Evolutionary conservation across 2,888 invertebrate genomes (phyloP).

Genomic region (Metellina segmentata): DNA sequence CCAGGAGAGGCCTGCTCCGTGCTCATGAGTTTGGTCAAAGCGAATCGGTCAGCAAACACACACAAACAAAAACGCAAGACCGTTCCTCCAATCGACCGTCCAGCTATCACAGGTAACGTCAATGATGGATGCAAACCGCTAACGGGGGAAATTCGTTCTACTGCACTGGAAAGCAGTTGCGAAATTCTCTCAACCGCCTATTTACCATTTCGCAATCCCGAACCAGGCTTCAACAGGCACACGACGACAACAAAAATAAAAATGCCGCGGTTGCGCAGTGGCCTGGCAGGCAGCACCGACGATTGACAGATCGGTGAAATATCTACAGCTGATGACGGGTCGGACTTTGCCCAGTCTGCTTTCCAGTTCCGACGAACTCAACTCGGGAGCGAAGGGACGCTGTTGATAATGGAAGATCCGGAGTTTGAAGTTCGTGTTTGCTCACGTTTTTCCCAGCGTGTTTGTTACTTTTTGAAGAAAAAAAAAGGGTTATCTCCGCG

Average conservation of each 20-base stretch:
- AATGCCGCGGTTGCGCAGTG: background rate
- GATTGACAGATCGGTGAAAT: background rate
- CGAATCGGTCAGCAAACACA: too few relatives aligned
- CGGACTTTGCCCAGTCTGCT: constrained; percentile 1
- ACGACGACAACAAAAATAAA: background rate
- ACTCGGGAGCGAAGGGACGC: constrained; percentile 40
- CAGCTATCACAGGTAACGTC: too few relatives aligned
- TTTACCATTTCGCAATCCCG: constrained; percentile 6
- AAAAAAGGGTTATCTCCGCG: background rate
- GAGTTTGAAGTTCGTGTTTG: constrained; percentile 43
- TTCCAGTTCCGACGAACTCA: constrained; percentile 43
- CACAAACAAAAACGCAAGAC: too few relatives aligned
- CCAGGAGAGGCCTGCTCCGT: too few relatives aligned
- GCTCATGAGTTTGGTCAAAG: too few relatives aligned
- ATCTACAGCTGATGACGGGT: background rate
- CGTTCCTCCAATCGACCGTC: too few relatives aligned
- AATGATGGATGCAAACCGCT: background rate
- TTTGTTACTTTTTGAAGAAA: background rate
- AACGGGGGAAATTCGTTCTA: constrained; percentile 6
- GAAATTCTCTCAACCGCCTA: background rate
- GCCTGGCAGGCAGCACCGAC: background rate
- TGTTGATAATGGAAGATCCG: constrained; percentile 53
- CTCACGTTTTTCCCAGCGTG: constrained; percentile 35
- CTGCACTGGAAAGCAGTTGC: background rate
- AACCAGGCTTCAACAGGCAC: constrained; percentile 7